Evolutionary conservation across 2,888 invertebrate species (phyloP).

Genomic region (Ditylenchus weischeri): DNA sequence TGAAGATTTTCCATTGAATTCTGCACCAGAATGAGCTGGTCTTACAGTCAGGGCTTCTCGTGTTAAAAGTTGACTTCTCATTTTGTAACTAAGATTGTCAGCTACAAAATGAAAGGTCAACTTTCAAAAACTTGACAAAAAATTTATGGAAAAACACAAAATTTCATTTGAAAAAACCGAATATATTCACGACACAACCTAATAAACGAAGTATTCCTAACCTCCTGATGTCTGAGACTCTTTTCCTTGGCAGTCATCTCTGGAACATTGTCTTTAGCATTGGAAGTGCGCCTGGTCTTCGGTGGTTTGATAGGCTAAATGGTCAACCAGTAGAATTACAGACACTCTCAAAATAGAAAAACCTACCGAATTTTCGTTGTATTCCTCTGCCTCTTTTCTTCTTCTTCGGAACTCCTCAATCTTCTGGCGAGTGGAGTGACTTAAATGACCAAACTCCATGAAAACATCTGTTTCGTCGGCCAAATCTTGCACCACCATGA

Average conservation of each 20-base stretch:
- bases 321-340: too few relatives aligned
- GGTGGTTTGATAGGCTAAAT: conserved; percentile 51
- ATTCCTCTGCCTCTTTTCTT: conserved; percentile 57
- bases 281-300: conserved; percentile 40
- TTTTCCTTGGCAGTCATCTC: conserved; percentile 53
- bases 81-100: too few relatives aligned
- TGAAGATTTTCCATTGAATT: too few relatives aligned
- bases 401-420: conserved; percentile 58
- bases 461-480: conserved; percentile 59
- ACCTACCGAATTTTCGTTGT: conserved; percentile 48
- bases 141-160: too few relatives aligned
- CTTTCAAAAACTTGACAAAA: too few relatives aligned
- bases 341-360: too few relatives aligned
- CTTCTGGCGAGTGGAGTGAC: conserved; percentile 44
- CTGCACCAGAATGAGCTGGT: too few relatives aligned
- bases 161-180: too few relatives aligned
- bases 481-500: conserved; percentile 57
- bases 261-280: conserved; percentile 24
- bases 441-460: conserved; percentile 58
- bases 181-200: too few relatives aligned
- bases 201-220: background rate
- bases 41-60: too few relatives aligned
- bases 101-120: too few relatives aligned
- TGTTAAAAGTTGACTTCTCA: too few relatives aligned
- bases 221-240: conserved; percentile 34